A percentile compares a stretch with the other conserved stretches of the same genome.
Evolutionary conservation across 2,113 vertebrate species (phyloP).

Genomic region (Cynoglossus semilaevis): DNA sequence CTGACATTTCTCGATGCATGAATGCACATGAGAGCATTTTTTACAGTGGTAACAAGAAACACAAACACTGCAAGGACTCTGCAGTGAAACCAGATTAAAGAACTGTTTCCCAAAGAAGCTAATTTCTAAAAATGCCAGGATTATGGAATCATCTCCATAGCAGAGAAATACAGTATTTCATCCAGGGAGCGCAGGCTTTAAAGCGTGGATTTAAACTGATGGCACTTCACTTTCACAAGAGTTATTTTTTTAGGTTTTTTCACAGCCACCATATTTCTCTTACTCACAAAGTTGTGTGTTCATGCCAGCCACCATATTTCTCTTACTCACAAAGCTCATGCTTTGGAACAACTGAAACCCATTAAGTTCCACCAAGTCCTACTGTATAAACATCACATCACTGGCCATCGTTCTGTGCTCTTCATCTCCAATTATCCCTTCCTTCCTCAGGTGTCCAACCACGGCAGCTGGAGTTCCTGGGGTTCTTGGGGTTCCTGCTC

Average conservation of each 20-base stretch:
- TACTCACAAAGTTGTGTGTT: slow-evolving; percentile 20
- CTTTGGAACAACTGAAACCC: slow-evolving; percentile 4
- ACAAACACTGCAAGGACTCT: neutral
- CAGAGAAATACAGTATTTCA: slow-evolving; percentile 10
- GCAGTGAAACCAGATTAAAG: slow-evolving; percentile 11
- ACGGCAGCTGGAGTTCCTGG: slow-evolving; percentile 98
- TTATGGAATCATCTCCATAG: slow-evolving; percentile 14
- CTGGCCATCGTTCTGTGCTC: slow-evolving; percentile 6
- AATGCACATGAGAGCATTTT: slow-evolving; percentile 25
- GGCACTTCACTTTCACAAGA: too few relatives aligned
- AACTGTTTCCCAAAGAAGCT: slow-evolving; percentile 11
- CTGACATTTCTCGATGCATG: neutral
- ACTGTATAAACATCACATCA: slow-evolving; percentile 29
- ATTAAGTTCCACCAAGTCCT: slow-evolving; percentile 19
- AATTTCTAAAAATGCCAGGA: neutral
- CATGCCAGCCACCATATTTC: too few relatives aligned
- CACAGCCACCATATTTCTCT: too few relatives aligned
- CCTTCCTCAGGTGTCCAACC: slow-evolving; percentile 84
- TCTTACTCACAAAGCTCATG: slow-evolving; percentile 15
- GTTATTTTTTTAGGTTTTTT: too few relatives aligned
- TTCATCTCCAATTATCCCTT: neutral
- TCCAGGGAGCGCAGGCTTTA: slow-evolving; percentile 35
- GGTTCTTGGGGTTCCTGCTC: slow-evolving; percentile 93
- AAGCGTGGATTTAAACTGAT: slow-evolving; percentile 14
- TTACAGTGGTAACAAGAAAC: slow-evolving; percentile 29